These are phyloP conservation scores for Gymnocypris eckloni DNA, from an alignment of 2,797 vertebrate genomes.

Conservation along the genomic window DNA sequence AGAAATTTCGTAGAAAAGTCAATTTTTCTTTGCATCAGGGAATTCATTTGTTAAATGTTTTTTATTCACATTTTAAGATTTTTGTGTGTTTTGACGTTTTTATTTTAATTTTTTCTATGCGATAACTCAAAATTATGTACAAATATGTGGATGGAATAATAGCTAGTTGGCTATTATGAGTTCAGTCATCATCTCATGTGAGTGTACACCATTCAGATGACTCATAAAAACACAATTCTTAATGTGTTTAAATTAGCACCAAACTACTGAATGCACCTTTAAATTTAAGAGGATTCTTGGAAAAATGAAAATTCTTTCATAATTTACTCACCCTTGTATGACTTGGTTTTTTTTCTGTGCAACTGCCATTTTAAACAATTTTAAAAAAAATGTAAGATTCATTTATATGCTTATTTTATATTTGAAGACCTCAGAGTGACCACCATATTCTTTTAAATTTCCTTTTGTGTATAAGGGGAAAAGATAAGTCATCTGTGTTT, in stretches of 20 bases:
- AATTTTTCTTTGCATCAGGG: background rate
- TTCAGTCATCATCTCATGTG: background rate
- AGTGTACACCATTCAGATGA: background rate
- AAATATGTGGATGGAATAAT: background rate
- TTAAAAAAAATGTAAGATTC: too few species aligned
- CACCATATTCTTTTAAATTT: background rate
- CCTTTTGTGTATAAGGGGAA: background rate
- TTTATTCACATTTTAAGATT: background rate
- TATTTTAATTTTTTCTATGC: background rate
- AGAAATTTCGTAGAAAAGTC: background rate
- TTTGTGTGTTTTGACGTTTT: background rate
- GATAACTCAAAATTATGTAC: background rate
- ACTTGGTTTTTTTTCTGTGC: background rate
- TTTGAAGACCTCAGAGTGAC: background rate
- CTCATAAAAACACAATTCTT: background rate
- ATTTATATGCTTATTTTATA: background rate
- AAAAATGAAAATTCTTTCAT: background rate
- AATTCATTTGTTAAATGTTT: background rate
- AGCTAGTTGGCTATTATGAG: background rate
- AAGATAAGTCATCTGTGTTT: background rate
- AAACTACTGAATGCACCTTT: background rate
- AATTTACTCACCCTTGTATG: background rate
- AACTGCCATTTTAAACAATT: background rate
- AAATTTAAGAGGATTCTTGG: background rate
- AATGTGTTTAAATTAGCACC: background rate